A percentile compares a stretch with the other conserved stretches of the same genome.
These are phyloP conservation scores for Hipparchia semele DNA, from an alignment of 2,888 invertebrate genomes.

Conservation along the genomic window DNA sequence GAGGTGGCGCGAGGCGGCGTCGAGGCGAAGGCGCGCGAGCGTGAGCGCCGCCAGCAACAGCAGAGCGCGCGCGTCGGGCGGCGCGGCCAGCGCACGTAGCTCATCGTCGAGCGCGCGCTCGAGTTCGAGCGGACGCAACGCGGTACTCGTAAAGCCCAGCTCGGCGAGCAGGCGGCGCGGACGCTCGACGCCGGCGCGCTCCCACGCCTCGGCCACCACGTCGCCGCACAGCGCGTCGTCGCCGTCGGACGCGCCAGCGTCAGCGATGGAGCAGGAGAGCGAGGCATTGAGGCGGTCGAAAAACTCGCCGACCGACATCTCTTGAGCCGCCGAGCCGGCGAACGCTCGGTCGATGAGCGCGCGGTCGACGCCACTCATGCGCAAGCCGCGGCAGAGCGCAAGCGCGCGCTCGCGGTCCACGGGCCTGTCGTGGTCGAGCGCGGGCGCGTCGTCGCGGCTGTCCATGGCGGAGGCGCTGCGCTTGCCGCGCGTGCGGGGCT, in stretches of 20 bases:
- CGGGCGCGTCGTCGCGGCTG: constrained; percentile 44
- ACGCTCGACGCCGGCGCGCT: constrained; percentile 86
- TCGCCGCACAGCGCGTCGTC: constrained; percentile 66
- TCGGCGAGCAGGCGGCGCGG: constrained; percentile 86
- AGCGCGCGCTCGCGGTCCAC: constrained; percentile 65
- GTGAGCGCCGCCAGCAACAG: constrained; percentile 86
- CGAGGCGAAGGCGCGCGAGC: constrained; percentile 86
- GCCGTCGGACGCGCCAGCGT: constrained; percentile 28
- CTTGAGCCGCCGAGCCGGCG: constrained; percentile 52
- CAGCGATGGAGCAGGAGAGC: constrained; percentile 60
- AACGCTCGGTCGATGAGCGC: constrained; percentile 65
- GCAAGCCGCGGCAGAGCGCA: constrained; percentile 64
- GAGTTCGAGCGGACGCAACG: constrained; percentile 84
- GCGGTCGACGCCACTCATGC: constrained; percentile 67
- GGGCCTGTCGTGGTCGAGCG: constrained; percentile 63
- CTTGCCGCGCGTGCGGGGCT: constrained; percentile 56
- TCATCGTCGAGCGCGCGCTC: constrained; percentile 88
- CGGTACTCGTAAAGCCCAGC: constrained; percentile 85
- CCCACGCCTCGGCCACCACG: constrained; percentile 88
- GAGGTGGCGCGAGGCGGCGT: constrained; percentile 88
- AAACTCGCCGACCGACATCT: constrained; percentile 75
- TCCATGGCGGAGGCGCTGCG: constrained; percentile 66
- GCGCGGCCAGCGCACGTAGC: constrained; percentile 52
- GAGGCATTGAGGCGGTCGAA: constrained; percentile 68
- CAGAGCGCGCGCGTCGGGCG: constrained; percentile 52